Evolutionary conservation across 2,797 vertebrate genomes (phyloP).

Genomic region (Molossus alvarezi): DNA sequence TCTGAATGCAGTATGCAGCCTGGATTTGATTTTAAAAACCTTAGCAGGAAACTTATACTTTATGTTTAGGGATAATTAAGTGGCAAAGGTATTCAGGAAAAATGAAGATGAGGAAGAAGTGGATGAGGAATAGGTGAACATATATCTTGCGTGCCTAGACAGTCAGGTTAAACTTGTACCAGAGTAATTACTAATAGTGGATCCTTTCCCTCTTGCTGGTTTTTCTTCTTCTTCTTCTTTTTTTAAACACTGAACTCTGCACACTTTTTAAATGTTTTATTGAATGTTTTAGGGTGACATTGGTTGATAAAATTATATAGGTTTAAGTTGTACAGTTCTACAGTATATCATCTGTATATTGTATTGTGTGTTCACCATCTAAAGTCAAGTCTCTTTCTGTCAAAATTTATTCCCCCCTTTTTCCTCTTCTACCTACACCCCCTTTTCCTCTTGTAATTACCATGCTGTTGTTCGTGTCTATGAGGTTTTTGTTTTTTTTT

Average conservation of each 20-base stretch:
- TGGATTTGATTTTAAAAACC: conserved; percentile 29
- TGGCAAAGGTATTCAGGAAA: not conserved
- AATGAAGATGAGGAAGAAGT: not conserved
- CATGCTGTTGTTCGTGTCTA: not conserved
- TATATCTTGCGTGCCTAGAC: not conserved
- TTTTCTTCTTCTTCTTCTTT: not conserved
- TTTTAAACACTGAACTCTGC: not conserved
- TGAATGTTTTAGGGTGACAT: not conserved
- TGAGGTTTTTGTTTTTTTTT: not conserved
- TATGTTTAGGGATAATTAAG: not conserved
- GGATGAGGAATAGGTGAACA: not conserved
- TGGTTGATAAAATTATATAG: not conserved
- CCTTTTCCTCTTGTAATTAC: not conserved
- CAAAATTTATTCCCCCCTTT: not conserved
- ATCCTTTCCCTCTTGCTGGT: not conserved
- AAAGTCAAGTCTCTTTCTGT: not conserved
- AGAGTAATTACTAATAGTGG: not conserved
- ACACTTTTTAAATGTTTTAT: not conserved
- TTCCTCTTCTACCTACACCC: not conserved
- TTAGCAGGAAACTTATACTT: not conserved
- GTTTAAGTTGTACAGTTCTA: not conserved
- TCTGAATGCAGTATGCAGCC: not conserved
- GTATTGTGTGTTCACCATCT: not conserved
- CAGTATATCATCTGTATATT: not conserved
- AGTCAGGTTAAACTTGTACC: not conserved